These are phyloP conservation scores for Sthenelais limicola DNA, from an alignment of 2,888 invertebrate genomes.

Conservation along the genomic window DNA sequence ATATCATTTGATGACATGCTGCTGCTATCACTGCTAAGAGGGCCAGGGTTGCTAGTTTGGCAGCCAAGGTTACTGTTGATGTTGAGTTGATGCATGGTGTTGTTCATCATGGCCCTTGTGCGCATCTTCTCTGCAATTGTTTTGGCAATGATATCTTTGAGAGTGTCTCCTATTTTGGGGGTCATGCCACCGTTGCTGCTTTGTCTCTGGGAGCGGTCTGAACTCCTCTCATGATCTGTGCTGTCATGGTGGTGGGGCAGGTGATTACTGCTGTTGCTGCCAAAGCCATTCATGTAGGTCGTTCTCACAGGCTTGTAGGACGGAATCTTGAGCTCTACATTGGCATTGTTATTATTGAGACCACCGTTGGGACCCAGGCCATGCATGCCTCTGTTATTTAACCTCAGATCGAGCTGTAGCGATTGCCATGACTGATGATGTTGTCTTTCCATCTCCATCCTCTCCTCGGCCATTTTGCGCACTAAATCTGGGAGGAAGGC, in stretches of 20 bases:
- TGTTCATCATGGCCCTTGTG: conserved; percentile 39
- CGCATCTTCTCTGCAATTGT: conserved; percentile 86
- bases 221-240: background rate
- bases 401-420: conserved; percentile 5
- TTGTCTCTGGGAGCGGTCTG: background rate
- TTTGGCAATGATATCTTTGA: conserved; percentile 92
- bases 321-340: conserved; percentile 84
- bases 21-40: conserved; percentile 28
- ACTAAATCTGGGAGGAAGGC: conserved; percentile 70
- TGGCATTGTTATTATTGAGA: background rate
- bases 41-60: conserved; percentile 5
- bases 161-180: conserved; percentile 74
- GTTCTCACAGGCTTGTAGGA: conserved; percentile 82
- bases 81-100: conserved; percentile 30
- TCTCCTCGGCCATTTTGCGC: conserved; percentile 69
- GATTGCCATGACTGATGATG: conserved; percentile 2
- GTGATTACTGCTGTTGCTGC: too few relatives aligned
- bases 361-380: background rate
- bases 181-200: background rate
- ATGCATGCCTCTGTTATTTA: background rate
- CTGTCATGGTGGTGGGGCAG: background rate
- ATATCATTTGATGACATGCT: conserved; percentile 32
- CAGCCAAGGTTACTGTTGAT: conserved; percentile 24
- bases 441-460: conserved; percentile 65
- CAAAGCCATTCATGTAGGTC: conserved; percentile 9